Conservation (phyloP, 2,797 vertebrate genomes). For the Siniperca obscura region DNA sequence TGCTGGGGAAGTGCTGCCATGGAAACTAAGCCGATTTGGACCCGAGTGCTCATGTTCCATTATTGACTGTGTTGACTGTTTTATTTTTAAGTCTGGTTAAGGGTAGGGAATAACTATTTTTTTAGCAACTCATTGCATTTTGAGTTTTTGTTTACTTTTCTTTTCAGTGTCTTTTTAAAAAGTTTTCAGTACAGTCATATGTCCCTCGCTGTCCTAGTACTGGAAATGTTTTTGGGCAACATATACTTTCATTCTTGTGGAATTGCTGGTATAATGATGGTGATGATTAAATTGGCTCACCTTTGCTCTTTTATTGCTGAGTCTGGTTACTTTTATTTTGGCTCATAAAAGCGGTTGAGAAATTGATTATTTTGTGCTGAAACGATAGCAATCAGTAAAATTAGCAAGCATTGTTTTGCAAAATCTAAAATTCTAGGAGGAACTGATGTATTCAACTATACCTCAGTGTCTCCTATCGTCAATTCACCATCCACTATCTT, state of each 20-base stretch:
- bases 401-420: neutral
- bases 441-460: neutral
- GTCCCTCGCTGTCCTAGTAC: conserved; percentile 77
- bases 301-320: conserved; percentile 62
- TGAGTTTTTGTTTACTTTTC: conserved; percentile 73
- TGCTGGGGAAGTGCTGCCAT: conserved; percentile 79
- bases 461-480: neutral
- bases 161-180: conserved; percentile 63
- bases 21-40: conserved; percentile 83
- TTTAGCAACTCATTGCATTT: conserved; percentile 69
- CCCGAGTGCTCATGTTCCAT: conserved; percentile 78
- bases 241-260: conserved; percentile 84
- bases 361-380: too few relatives aligned
- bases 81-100: conserved; percentile 75
- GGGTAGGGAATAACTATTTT: conserved; percentile 81
- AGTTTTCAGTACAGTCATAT: conserved; percentile 72
- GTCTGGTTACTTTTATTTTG: neutral
- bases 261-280: conserved; percentile 80
- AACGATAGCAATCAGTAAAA: neutral
- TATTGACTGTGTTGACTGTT: conserved; percentile 79
- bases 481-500: neutral
- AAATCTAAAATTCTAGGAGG: neutral
- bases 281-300: conserved; percentile 79
- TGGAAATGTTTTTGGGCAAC: conserved; percentile 75
- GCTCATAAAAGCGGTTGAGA: neutral